Conservation (phyloP, 2,797 vertebrate species). For the Thaleichthys pacificus region DNA sequence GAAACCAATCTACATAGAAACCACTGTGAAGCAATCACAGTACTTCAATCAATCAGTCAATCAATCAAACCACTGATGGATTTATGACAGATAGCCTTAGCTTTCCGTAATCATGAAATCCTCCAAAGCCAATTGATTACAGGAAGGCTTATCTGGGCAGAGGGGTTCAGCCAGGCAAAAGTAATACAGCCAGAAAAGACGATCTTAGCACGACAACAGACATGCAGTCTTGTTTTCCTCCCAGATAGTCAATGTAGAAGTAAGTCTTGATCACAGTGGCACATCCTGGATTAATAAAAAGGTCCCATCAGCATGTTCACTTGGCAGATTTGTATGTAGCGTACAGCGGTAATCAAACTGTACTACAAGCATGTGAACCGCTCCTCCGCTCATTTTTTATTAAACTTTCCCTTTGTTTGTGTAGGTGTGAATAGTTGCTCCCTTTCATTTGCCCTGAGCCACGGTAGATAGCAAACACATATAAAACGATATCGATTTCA, state of each 20-base stretch:
- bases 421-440: conserved; percentile 4
- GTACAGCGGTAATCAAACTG: background rate
- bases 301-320: background rate
- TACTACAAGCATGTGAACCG: conserved; percentile 9
- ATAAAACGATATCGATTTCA: too few species aligned
- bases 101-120: conserved; percentile 29
- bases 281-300: conserved; percentile 15
- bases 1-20: conserved; percentile 40
- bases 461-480: background rate
- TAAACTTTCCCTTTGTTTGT: background rate
- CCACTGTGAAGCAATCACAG: conserved; percentile 67
- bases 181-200: background rate
- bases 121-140: conserved; percentile 49
- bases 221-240: background rate
- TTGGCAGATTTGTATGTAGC: background rate
- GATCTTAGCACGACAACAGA: too few species aligned
- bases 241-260: background rate
- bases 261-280: conserved; percentile 7
- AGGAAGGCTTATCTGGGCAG: conserved; percentile 14
- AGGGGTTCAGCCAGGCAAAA: background rate
- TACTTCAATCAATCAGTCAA: conserved; percentile 3
- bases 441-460: background rate
- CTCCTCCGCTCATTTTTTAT: conserved; percentile 5
- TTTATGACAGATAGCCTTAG: conserved; percentile 37
- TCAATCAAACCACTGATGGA: conserved; percentile 48